These are phyloP conservation scores for Adelognathus sp. DNA, from an alignment of 2,888 invertebrate species.

Conservation along the genomic window DNA sequence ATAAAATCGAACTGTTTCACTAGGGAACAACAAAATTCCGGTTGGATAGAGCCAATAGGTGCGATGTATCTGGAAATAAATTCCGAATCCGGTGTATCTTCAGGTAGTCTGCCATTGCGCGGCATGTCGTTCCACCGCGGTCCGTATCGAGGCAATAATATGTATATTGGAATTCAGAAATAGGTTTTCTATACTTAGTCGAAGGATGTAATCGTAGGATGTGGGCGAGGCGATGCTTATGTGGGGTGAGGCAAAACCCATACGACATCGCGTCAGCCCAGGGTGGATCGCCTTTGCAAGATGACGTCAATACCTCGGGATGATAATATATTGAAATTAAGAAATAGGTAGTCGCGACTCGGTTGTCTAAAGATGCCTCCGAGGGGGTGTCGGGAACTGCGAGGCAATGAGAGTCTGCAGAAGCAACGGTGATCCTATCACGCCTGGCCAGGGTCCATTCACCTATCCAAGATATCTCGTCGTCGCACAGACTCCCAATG, in stretches of 20 bases:
- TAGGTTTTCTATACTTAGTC: too few relatives aligned
- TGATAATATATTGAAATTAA: constrained; percentile 28
- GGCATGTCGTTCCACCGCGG: background rate
- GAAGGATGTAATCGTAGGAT: too few relatives aligned
- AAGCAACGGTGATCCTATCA: constrained; percentile 27
- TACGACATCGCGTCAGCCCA: too few relatives aligned
- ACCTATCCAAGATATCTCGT: constrained; percentile 13
- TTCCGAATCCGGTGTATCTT: background rate
- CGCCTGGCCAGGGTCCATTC: constrained; percentile 33
- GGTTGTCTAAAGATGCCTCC: constrained; percentile 21
- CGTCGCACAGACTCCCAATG: constrained; percentile 10
- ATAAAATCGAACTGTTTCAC: background rate
- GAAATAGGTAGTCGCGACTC: constrained; percentile 24
- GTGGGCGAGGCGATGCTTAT: too few relatives aligned
- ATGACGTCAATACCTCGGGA: background rate
- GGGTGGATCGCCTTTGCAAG: constrained; percentile 1
- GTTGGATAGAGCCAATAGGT: background rate
- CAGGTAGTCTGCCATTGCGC: background rate
- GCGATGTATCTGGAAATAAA: background rate
- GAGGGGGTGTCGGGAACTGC: background rate
- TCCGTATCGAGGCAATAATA: too few relatives aligned
- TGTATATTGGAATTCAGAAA: too few relatives aligned
- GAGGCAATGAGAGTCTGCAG: constrained; percentile 1
- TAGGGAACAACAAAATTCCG: background rate
- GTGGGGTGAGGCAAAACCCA: too few relatives aligned